These are phyloP conservation scores for Lepisosteus osseus DNA, from an alignment of 2,113 vertebrate genomes.

Conservation along the genomic window DNA sequence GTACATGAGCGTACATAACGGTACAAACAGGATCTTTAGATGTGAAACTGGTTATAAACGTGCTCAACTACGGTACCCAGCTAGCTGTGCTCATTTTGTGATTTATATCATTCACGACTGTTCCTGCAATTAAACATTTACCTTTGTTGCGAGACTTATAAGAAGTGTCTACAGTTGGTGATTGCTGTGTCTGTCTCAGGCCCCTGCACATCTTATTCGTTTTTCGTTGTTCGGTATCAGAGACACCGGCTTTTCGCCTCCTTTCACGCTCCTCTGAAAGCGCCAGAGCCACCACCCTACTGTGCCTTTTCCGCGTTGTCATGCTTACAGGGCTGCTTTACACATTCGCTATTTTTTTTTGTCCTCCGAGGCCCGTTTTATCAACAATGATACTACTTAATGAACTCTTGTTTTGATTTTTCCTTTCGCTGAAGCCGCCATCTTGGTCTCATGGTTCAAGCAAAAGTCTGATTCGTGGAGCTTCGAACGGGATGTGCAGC, in stretches of 20 bases:
- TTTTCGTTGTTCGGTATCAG: constrained; percentile 20
- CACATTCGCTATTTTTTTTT: neutral
- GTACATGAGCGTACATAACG: too few species aligned
- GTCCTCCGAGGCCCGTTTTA: neutral
- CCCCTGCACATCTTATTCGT: constrained; percentile 42
- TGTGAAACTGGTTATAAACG: too few species aligned
- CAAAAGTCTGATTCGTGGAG: constrained; percentile 4
- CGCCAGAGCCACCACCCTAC: neutral
- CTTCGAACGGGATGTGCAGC: neutral
- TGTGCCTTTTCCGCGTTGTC: constrained; percentile 30
- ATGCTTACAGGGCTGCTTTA: constrained; percentile 20
- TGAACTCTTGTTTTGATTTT: too few species aligned
- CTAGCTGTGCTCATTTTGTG: too few species aligned
- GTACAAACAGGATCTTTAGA: too few species aligned
- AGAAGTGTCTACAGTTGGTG: constrained; percentile 5
- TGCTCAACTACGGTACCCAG: too few species aligned
- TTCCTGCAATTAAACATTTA: constrained; percentile 25
- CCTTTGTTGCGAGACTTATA: constrained; percentile 31
- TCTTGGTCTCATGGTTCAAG: neutral
- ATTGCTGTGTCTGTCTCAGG: constrained; percentile 26
- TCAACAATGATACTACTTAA: neutral
- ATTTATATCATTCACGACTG: too few species aligned
- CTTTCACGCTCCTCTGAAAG: constrained; percentile 23
- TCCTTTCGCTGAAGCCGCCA: constrained; percentile 17
- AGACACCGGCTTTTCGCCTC: constrained; percentile 27